These are phyloP conservation scores for Mythimna impura DNA, from an alignment of 2,888 invertebrate genomes.

Conservation along the genomic window DNA sequence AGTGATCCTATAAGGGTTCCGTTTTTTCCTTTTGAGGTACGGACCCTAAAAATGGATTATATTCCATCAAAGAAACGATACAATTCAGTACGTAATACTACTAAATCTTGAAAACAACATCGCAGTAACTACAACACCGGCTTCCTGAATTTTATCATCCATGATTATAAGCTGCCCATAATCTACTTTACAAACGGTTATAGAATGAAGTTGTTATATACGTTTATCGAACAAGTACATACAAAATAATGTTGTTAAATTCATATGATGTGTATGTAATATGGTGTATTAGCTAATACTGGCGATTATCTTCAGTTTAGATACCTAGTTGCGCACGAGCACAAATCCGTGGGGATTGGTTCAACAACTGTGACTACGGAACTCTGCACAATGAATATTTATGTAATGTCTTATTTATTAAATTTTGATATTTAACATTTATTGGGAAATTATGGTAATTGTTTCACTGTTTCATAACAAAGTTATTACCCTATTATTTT, in stretches of 20 bases:
- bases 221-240: slow-evolving; percentile 26
- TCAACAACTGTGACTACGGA: slow-evolving; percentile 43
- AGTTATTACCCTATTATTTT: too few species aligned
- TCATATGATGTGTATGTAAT: slow-evolving; percentile 44
- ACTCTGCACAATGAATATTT: not conserved
- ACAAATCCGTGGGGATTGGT: slow-evolving; percentile 24
- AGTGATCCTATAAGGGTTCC: too few species aligned
- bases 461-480: not conserved
- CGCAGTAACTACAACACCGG: not conserved
- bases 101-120: slow-evolving; percentile 4
- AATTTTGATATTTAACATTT: not conserved
- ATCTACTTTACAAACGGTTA: slow-evolving; percentile 33
- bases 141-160: slow-evolving; percentile 16
- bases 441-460: not conserved
- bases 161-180: slow-evolving; percentile 28
- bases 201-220: slow-evolving; percentile 45
- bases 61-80: slow-evolving; percentile 24
- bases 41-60: too few species aligned
- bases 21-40: too few species aligned
- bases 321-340: slow-evolving; percentile 43
- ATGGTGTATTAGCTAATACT: slow-evolving; percentile 48
- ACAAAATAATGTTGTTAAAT: slow-evolving; percentile 30
- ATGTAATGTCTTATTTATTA: not conserved
- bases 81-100: not conserved
- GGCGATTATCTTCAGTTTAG: slow-evolving; percentile 45